Conservation (phyloP, 2,888 invertebrate genomes). For the Orthosia gracilis region DNA sequence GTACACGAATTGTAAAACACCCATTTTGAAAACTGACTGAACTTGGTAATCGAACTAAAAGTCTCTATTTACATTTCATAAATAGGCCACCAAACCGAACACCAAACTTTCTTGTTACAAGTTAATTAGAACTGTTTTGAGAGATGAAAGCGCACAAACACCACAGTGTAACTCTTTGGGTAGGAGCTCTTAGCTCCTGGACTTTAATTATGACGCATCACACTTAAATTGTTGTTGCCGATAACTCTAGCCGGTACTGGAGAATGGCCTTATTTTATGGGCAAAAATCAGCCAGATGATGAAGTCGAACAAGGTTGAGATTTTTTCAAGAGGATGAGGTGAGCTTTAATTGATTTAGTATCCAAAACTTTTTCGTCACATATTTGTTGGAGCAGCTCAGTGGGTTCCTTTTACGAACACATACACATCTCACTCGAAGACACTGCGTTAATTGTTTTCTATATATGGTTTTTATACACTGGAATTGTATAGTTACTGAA, state of each 20-base stretch:
- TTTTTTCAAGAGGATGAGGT: neutral
- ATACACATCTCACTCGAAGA: too few species aligned
- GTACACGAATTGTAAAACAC: slow-evolving; percentile 9
- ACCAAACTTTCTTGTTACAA: neutral
- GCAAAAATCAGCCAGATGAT: neutral
- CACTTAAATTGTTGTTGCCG: neutral
- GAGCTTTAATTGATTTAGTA: neutral
- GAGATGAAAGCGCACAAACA: neutral
- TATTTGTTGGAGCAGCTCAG: neutral
- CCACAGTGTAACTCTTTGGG: neutral
- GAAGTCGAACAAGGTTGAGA: neutral
- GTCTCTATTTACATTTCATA: neutral
- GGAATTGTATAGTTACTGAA: neutral
- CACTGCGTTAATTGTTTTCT: neutral
- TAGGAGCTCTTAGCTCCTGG: neutral
- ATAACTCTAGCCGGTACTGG: neutral
- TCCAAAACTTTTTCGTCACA: neutral
- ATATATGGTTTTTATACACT: neutral
- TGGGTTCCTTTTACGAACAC: neutral
- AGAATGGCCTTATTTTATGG: neutral
- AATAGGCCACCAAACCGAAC: neutral
- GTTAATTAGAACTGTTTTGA: neutral
- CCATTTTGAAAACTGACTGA: neutral
- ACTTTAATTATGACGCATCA: neutral
- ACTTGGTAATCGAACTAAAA: neutral